These are phyloP conservation scores for Galagoides demidoff DNA, from an alignment of 2,797 vertebrate species.

Conservation along the genomic window DNA sequence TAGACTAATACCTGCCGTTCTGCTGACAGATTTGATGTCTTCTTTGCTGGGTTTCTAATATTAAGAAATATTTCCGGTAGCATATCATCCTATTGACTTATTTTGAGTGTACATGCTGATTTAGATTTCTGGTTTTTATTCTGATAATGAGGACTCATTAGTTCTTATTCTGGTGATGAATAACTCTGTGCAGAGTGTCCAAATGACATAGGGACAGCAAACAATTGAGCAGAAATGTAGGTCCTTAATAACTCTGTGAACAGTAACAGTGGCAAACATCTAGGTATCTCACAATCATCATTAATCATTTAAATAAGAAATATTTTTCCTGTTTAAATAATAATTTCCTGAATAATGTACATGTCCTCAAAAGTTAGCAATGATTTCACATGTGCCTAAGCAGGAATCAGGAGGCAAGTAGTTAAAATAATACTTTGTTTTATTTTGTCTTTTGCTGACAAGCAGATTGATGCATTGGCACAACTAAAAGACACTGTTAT, in stretches of 20 bases:
- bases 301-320: neutral
- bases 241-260: neutral
- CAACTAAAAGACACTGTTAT: neutral
- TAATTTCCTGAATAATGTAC: neutral
- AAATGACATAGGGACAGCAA: conserved; percentile 83
- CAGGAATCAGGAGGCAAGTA: conserved; percentile 32
- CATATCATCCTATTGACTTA: conserved; percentile 81
- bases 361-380: neutral
- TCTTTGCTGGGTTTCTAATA: conserved; percentile 91
- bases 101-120: conserved; percentile 70
- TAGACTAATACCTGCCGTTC: conserved; percentile 93
- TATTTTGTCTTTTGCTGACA: conserved; percentile 10
- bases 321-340: neutral
- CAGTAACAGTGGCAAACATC: neutral
- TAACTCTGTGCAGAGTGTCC: neutral
- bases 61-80: conserved; percentile 93
- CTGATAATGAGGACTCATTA: conserved; percentile 72
- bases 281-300: neutral
- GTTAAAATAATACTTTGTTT: neutral
- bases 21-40: conserved; percentile 94
- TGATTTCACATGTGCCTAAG: conserved; percentile 20
- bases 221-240: conserved; percentile 75
- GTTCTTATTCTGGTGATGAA: conserved; percentile 77
- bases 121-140: conserved; percentile 79
- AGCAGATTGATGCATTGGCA: conserved; percentile 29